A percentile compares a stretch with the other conserved stretches of the same genome.
Evolutionary conservation across 2,888 invertebrate species (phyloP).

Genomic region (Laothoe populi): DNA sequence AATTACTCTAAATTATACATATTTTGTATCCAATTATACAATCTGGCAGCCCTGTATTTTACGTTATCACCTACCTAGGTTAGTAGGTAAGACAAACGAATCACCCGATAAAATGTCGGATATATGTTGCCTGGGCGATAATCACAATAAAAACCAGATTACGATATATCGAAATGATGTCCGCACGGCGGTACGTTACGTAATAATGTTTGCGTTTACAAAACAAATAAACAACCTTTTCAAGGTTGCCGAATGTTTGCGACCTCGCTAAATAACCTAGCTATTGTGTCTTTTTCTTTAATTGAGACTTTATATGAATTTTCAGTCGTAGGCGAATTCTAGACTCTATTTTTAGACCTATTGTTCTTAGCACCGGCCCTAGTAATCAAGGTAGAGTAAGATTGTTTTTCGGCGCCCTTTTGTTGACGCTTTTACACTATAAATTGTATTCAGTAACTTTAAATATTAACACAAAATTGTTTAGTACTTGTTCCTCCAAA

Average conservation of each 20-base stretch:
- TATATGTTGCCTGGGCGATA: slow-evolving; percentile 31
- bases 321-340: too few species aligned
- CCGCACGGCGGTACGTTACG: neutral
- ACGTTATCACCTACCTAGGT: slow-evolving; percentile 65
- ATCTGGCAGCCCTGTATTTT: too few species aligned
- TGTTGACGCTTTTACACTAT: too few species aligned
- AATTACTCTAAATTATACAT: too few species aligned
- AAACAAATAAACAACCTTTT: slow-evolving; percentile 26
- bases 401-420: too few species aligned
- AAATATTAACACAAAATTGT: too few species aligned
- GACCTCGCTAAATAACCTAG: slow-evolving; percentile 1
- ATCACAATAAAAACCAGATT: slow-evolving; percentile 23
- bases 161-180: slow-evolving; percentile 1
- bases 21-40: too few species aligned
- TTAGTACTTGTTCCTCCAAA: too few species aligned
- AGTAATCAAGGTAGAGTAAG: too few species aligned
- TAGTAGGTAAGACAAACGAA: slow-evolving; percentile 64
- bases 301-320: too few species aligned
- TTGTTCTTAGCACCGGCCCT: too few species aligned
- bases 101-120: slow-evolving; percentile 40
- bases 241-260: slow-evolving; percentile 22
- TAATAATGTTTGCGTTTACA: slow-evolving; percentile 1
- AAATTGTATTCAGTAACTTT: too few species aligned
- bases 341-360: neutral
- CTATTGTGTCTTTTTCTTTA: neutral